Base-by-base conservation (phyloP, 35 echinoderm and acorn worm genomes). In the Strongylocentrotus purpuratus region DNA sequence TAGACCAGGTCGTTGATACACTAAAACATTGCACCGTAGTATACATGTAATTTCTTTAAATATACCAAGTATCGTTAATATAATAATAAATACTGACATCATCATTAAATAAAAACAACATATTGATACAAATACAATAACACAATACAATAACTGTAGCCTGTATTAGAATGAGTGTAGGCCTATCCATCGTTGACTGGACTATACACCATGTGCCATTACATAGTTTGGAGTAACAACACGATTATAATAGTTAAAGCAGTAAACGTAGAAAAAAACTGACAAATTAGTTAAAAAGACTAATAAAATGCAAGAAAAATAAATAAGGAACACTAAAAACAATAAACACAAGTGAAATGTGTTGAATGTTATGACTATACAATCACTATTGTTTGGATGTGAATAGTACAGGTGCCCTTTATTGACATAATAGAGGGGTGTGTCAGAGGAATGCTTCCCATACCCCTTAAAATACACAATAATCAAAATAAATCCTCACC, bases 401-500 rank as follows among this genome's bases (percentile, higher is more conserved):
- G 20, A 78, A 78, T 78, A 78, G 65, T 78, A 78, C 65, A 78
- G 20, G 65, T 78, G 65, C 65, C 65, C 65, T 78, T 28, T 78
- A 22, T 78, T 78, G 65, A 22, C 65, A 78, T 28, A 78, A 28
- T 78, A 78, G 65, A 78, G 65, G 65, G 65, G 65, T 78, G 65
- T 78, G 65, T 78, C 65, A 28, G 65, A 78, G 65, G 65, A 78
- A 78, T 78, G 22, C 20, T 28, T 78, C n/a, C 7, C 20, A 78
- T 28, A 22, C 20, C 61, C 61, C 17, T 70, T 70, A 28, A 70
- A 70, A 70, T 70, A 78, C 65, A 78, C 65, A 78, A 55, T 55
- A 55, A 78, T 22, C 65, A 78, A 78, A 46, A 89, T 18, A 7
- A 46, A 89, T 41, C 45, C 91, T 93, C 31, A 93, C 91, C 91